Percentiles rank a stretch among this genome's conserved stretches.
Conservation (phyloP, 1,140 invertebrate species). For the Micrasema longulum region DNA sequence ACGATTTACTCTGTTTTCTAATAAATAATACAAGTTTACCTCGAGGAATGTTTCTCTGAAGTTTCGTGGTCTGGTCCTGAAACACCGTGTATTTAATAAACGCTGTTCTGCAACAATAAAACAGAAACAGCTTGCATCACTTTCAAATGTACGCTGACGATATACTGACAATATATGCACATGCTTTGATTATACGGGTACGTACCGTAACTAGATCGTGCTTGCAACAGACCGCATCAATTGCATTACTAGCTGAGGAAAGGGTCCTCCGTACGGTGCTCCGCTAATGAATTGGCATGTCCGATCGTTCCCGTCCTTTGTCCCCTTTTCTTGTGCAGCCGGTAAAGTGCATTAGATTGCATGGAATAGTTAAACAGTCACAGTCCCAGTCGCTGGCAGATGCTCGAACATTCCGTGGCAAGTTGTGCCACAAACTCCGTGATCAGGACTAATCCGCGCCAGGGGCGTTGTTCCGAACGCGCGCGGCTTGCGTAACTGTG, state of each 20-base stretch:
- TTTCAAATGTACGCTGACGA: no score
- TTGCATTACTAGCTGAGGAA: slow-evolving; percentile 4
- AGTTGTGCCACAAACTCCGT: slow-evolving; percentile 38
- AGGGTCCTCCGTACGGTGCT: neutral
- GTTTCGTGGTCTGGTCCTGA: no score
- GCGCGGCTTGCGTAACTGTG: no score
- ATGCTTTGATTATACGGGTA: no score
- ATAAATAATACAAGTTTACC: no score
- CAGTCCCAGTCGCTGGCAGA: slow-evolving; percentile 36
- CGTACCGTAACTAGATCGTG: no score
- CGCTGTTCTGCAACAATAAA: no score
- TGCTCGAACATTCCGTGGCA: slow-evolving; percentile 38
- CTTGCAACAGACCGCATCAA: neutral
- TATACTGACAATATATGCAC: no score
- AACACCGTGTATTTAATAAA: no score
- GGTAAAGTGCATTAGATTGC: slow-evolving; percentile 44
- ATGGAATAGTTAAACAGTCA: slow-evolving; percentile 47
- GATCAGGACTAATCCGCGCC: slow-evolving; percentile 40
- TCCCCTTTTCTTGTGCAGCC: slow-evolving; percentile 13
- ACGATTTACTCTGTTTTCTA: no score
- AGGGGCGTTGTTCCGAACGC: neutral
- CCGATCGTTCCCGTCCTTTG: slow-evolving; percentile 23
- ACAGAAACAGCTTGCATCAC: no score
- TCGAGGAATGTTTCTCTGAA: no score
- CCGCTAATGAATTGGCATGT: slow-evolving; percentile 33